A percentile compares a stretch with the other conserved stretches of the same genome.
These are phyloP conservation scores for Pipa parva DNA, from an alignment of 2,113 vertebrate species.

Conservation along the genomic window DNA sequence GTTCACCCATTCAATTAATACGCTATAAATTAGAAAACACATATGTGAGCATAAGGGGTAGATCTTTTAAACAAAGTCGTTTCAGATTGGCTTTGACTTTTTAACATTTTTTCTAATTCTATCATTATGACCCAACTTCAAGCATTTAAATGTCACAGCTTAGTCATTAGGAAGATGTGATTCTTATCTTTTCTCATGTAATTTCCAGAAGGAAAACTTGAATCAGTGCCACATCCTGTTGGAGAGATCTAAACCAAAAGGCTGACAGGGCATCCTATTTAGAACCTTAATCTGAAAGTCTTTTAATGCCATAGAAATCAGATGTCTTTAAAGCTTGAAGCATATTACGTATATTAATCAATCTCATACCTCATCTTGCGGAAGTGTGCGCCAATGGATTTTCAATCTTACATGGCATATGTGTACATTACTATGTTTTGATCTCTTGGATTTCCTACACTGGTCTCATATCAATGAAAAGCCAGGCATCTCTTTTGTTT, in stretches of 20 bases:
- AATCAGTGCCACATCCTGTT: constrained; percentile 70
- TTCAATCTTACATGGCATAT: constrained; percentile 73
- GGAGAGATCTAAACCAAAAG: constrained; percentile 53
- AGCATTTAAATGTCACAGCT: constrained; percentile 61
- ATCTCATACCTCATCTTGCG: constrained; percentile 55
- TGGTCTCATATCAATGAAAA: constrained; percentile 35
- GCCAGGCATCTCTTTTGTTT: constrained; percentile 54
- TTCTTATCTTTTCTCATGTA: constrained; percentile 61
- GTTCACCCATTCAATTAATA: too few relatives aligned
- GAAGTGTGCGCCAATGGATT: constrained; percentile 63
- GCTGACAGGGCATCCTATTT: constrained; percentile 67
- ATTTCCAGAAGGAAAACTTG: constrained; percentile 62
- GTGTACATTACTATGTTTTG: constrained; percentile 69
- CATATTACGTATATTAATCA: constrained; percentile 60
- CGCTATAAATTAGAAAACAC: too few relatives aligned
- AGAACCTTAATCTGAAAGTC: constrained; percentile 60
- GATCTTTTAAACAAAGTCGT: background rate
- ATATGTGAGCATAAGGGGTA: too few relatives aligned
- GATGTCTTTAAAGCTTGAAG: constrained; percentile 55
- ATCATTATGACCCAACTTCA: constrained; percentile 63
- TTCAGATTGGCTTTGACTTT: constrained; percentile 56
- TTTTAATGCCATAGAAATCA: constrained; percentile 57
- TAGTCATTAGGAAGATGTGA: constrained; percentile 58
- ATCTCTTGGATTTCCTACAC: constrained; percentile 57
- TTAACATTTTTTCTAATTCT: too few relatives aligned